A percentile compares a stretch with the other conserved stretches of the same genome.
Evolutionary conservation across 2,797 vertebrate genomes (phyloP).

Genomic region (Microctenopoma lineatum): DNA sequence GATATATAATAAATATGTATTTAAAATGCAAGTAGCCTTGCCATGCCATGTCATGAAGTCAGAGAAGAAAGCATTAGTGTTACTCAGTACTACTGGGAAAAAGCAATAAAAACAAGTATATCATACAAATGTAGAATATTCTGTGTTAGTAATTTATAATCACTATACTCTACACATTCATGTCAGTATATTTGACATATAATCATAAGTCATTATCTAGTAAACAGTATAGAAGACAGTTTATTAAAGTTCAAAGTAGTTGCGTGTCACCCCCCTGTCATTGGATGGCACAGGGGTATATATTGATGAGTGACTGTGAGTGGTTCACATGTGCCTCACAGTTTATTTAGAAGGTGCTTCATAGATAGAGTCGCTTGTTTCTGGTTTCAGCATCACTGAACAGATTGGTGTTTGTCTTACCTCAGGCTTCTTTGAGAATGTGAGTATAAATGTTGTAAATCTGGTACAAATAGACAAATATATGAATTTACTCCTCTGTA

Average conservation of each 20-base stretch:
- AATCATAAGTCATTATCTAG: neutral
- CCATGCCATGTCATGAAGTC: neutral
- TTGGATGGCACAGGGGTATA: slow-evolving; percentile 53
- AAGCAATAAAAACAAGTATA: neutral
- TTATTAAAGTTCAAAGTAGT: slow-evolving; percentile 22
- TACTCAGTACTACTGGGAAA: too few species aligned
- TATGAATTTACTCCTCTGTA: slow-evolving; percentile 1
- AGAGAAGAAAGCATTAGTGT: neutral
- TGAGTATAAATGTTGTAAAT: slow-evolving; percentile 51
- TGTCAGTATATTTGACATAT: neutral
- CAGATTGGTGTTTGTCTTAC: slow-evolving; percentile 39
- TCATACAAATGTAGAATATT: too few species aligned
- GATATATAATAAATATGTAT: neutral
- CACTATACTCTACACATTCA: neutral
- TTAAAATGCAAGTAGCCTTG: neutral
- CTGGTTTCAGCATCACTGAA: slow-evolving; percentile 53
- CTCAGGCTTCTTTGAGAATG: slow-evolving; percentile 25
- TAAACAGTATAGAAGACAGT: neutral
- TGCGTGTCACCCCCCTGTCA: slow-evolving; percentile 34
- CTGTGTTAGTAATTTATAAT: too few species aligned
- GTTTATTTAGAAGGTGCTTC: slow-evolving; percentile 50
- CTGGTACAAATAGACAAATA: neutral
- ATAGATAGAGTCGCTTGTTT: slow-evolving; percentile 35
- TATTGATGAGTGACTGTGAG: slow-evolving; percentile 67
- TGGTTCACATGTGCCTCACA: slow-evolving; percentile 34